These are phyloP conservation scores for Oikopleura albicans DNA, from an alignment of 23 tunicate genomes.

Conservation along the genomic window DNA sequence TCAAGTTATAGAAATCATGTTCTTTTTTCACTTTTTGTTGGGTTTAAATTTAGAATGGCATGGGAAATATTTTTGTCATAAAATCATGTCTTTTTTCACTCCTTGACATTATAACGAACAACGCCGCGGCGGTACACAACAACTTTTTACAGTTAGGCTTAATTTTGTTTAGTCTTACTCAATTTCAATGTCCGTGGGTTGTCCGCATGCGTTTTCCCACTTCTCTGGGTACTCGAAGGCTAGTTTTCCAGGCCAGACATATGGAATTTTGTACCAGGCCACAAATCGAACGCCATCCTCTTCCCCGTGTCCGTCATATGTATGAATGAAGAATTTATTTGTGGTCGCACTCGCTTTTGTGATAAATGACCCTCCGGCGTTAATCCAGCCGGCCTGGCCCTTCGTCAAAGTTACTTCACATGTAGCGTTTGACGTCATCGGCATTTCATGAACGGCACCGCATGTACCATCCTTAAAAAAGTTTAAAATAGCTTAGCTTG, in stretches of 20 bases:
- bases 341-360: neutral
- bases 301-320: slow-evolving; percentile 11
- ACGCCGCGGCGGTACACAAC: no score
- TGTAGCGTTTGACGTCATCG: neutral
- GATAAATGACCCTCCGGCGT: slow-evolving; percentile 9
- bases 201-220: neutral
- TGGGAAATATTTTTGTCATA: no score
- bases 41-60: no score
- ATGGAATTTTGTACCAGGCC: neutral
- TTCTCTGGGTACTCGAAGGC: neutral
- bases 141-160: no score
- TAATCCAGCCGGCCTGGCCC: neutral
- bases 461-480: no score
- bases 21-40: no score
- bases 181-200: neutral
- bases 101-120: no score
- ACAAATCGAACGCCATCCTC: neutral
- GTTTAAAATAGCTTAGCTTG: no score
- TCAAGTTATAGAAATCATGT: no score
- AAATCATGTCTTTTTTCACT: no score
- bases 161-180: no score
- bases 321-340: neutral
- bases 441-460: slow-evolving; percentile 1
- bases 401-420: neutral
- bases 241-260: neutral